These are phyloP conservation scores for Tympanuchus pallidicinctus DNA, from an alignment of 2,113 vertebrate species.

Conservation along the genomic window DNA sequence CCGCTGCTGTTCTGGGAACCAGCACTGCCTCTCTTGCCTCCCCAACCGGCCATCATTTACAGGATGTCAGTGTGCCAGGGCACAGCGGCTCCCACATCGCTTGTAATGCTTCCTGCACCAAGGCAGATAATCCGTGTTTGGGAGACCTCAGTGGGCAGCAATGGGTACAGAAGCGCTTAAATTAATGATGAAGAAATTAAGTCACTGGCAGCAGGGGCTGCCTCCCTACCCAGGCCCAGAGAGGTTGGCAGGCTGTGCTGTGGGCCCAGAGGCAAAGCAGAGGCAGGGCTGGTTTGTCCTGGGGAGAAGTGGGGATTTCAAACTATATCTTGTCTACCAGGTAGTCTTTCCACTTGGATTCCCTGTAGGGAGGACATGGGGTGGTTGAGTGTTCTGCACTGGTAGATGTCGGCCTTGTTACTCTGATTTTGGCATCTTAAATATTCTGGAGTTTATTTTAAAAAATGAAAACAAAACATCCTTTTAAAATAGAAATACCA, in stretches of 20 bases:
- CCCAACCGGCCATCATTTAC: background rate
- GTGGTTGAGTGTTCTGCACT: fast-evolving
- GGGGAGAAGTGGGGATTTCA: background rate
- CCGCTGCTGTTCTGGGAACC: background rate
- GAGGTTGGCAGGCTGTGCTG: fast-evolving
- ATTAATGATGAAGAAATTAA: background rate
- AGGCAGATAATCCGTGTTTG: background rate
- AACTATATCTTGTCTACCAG: background rate
- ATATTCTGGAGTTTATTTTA: background rate
- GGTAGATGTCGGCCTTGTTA: fast-evolving
- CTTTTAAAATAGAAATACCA: background rate
- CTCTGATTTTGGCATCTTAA: background rate
- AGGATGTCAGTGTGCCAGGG: background rate
- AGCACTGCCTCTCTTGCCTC: background rate
- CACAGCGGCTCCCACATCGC: background rate
- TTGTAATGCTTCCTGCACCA: background rate
- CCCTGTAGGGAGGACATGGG: fast-evolving
- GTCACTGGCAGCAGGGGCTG: background rate
- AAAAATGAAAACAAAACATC: background rate
- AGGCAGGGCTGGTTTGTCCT: background rate
- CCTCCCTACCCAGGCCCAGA: background rate
- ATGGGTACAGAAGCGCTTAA: background rate
- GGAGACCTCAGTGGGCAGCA: background rate
- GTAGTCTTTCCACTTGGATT: background rate
- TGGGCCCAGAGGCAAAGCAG: fast-evolving